These are phyloP conservation scores for Erannis defoliaria DNA, from an alignment of 2,888 invertebrate species.

Conservation along the genomic window DNA sequence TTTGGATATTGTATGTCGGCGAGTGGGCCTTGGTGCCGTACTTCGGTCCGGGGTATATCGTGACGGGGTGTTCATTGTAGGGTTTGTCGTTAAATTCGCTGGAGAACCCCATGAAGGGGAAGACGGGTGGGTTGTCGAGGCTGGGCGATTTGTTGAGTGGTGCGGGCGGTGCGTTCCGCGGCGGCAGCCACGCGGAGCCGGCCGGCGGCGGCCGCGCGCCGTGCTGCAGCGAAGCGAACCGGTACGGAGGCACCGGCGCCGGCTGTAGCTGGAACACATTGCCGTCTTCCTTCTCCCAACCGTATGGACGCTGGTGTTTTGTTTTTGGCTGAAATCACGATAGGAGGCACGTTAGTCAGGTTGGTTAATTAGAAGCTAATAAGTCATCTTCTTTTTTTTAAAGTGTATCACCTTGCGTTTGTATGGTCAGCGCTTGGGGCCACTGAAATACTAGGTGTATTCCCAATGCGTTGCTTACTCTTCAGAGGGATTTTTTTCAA, in stretches of 20 bases:
- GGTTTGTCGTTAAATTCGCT: constrained; percentile 82
- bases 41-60: constrained; percentile 88
- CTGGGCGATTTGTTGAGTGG: constrained; percentile 75
- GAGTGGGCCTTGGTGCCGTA: constrained; percentile 74
- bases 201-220: constrained; percentile 78
- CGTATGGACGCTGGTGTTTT: constrained; percentile 91
- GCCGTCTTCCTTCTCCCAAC: constrained; percentile 88
- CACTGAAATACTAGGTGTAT: too few relatives aligned
- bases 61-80: constrained; percentile 88
- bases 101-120: constrained; percentile 84
- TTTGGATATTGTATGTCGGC: constrained; percentile 74
- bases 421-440: too few relatives aligned
- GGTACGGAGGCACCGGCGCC: constrained; percentile 87
- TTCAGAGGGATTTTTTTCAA: too few relatives aligned
- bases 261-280: constrained; percentile 81
- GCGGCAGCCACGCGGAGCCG: constrained; percentile 76
- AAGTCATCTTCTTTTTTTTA: too few relatives aligned
- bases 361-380: background rate
- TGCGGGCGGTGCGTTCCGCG: constrained; percentile 62
- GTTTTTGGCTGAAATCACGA: constrained; percentile 88
- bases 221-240: constrained; percentile 90
- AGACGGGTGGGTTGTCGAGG: constrained; percentile 75
- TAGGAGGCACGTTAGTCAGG: background rate
- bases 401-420: too few relatives aligned
- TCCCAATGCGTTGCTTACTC: too few relatives aligned